Conservation (phyloP, 2,888 invertebrate genomes). For the Ceraclea dissimilis region DNA sequence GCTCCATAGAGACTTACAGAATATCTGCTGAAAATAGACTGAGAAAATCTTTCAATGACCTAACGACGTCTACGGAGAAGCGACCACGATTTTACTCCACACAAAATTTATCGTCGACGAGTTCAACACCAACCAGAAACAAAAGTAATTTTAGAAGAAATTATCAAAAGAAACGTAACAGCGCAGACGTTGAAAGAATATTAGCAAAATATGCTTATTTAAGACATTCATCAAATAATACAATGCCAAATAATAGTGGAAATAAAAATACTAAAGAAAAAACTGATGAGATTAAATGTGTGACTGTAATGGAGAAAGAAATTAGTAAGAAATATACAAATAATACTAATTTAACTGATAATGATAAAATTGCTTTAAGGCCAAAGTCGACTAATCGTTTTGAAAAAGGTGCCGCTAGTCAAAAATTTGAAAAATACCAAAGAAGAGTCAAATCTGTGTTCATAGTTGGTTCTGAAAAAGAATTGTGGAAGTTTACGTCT, state of each 20-base stretch:
- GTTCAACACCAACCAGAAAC: not conserved
- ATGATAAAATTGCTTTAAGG: slow-evolving; percentile 10
- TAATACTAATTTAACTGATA: slow-evolving; percentile 11
- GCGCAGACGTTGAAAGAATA: slow-evolving; percentile 49
- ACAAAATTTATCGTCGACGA: not conserved
- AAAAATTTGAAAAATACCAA: slow-evolving; percentile 8
- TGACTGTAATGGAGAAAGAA: not conserved
- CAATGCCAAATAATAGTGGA: slow-evolving; percentile 1
- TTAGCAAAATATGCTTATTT: slow-evolving; percentile 47
- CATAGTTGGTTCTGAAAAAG: slow-evolving; percentile 7
- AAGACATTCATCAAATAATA: slow-evolving; percentile 34
- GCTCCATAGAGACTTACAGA: slow-evolving; percentile 45
- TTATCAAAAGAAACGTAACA: slow-evolving; percentile 39
- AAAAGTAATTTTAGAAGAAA: slow-evolving; percentile 17
- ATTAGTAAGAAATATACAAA: not conserved
- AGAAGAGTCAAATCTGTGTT: slow-evolving; percentile 9
- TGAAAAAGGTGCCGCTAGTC: not conserved
- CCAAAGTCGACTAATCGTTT: not conserved
- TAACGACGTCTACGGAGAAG: not conserved
- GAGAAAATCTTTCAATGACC: slow-evolving; percentile 8
- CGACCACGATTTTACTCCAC: slow-evolving; percentile 2
- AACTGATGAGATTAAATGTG: not conserved
- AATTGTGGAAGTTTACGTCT: slow-evolving; percentile 6
- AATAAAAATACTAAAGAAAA: slow-evolving; percentile 1
- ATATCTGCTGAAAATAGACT: slow-evolving; percentile 27